These are phyloP conservation scores for Spheniscus mendiculus DNA, from an alignment of 2,113 vertebrate genomes.

Conservation along the genomic window DNA sequence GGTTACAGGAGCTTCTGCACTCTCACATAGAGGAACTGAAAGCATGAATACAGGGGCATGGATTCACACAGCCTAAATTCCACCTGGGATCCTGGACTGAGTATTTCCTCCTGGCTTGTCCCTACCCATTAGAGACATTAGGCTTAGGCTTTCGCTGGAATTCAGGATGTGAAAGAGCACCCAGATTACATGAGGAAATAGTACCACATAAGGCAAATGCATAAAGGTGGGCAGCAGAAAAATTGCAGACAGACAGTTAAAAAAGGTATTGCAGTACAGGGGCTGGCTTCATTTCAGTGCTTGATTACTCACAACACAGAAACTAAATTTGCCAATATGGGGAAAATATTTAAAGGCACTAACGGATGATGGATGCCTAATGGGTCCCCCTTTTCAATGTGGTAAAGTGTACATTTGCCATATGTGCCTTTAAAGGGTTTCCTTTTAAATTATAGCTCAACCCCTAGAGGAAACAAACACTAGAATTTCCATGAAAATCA, in stretches of 20 bases:
- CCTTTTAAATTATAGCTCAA: constrained; percentile 44
- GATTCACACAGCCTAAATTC: neutral
- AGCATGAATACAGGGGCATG: neutral
- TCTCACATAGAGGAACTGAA: neutral
- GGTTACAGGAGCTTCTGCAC: neutral
- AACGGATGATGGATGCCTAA: constrained; percentile 38
- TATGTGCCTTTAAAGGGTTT: constrained; percentile 38
- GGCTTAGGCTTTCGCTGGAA: neutral
- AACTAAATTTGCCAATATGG: neutral
- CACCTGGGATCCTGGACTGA: neutral
- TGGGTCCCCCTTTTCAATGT: neutral
- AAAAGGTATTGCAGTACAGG: neutral
- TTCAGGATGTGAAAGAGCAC: neutral
- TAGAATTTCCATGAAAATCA: constrained; percentile 47
- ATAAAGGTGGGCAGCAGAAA: neutral
- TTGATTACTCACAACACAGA: neutral
- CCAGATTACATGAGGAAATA: neutral
- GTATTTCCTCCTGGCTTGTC: neutral
- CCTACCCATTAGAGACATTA: neutral
- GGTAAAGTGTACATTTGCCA: constrained; percentile 25
- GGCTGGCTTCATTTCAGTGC: neutral
- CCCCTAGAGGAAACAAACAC: constrained; percentile 26
- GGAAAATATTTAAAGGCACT: constrained; percentile 33
- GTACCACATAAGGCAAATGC: neutral
- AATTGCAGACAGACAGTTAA: neutral